Evolutionary conservation across 2,888 invertebrate species (phyloP).

Genomic region (Ceriagrion tenellum): DNA sequence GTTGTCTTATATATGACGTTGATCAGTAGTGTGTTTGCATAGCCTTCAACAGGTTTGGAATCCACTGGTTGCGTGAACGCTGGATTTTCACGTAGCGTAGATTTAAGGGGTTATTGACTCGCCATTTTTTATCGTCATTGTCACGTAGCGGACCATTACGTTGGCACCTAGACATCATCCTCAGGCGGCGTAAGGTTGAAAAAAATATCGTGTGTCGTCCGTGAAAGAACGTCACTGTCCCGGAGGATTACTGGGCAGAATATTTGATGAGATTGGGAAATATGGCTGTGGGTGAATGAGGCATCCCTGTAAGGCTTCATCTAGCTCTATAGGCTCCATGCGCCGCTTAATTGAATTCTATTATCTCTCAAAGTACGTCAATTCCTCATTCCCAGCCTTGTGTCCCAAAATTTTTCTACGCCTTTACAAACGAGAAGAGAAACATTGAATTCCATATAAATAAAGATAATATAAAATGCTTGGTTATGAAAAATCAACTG

Average conservation of each 20-base stretch:
- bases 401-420: no score
- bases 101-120: not conserved
- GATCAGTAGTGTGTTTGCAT: not conserved
- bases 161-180: not conserved
- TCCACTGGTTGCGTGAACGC: slow-evolving; percentile 21
- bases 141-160: not conserved
- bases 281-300: not conserved
- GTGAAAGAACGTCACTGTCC: not conserved
- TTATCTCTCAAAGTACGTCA: no score
- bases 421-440: no score
- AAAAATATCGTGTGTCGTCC: not conserved
- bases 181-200: not conserved
- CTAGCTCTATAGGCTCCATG: not conserved
- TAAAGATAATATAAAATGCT: no score
- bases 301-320: not conserved
- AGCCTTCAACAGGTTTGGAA: not conserved
- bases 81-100: not conserved
- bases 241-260: not conserved
- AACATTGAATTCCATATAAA: no score
- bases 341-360: not conserved
- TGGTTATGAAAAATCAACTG: no score
- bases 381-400: no score
- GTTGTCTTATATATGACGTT: not conserved
- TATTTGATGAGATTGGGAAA: not conserved
- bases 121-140: not conserved